These are phyloP conservation scores for Heloderma charlesbogerti DNA, from an alignment of 2,113 vertebrate genomes.

Conservation along the genomic window DNA sequence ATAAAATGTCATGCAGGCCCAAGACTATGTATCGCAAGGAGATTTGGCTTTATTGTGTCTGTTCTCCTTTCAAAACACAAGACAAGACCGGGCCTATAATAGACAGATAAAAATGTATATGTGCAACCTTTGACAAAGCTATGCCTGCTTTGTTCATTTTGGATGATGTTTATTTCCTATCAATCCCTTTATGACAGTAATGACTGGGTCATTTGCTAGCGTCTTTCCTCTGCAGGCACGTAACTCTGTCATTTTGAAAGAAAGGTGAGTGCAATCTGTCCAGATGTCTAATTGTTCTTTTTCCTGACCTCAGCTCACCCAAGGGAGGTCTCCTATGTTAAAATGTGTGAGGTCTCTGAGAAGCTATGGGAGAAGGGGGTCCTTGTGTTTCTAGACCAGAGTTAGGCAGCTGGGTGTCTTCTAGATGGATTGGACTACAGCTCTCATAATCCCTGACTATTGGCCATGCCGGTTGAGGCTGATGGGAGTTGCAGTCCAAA, in stretches of 20 bases:
- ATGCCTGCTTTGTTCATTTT: neutral
- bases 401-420: neutral
- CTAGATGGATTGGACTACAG: neutral
- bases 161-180: neutral
- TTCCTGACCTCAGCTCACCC: neutral
- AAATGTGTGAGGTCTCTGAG: neutral
- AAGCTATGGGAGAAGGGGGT: neutral
- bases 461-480: neutral
- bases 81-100: neutral
- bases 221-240: neutral
- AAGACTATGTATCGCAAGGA: constrained; percentile 52
- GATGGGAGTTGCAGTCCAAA: neutral
- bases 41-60: constrained; percentile 35
- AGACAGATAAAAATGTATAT: neutral
- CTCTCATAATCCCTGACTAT: neutral
- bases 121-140: neutral
- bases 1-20: constrained; percentile 57
- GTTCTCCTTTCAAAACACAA: constrained; percentile 40
- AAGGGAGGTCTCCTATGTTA: neutral
- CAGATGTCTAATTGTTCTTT: neutral
- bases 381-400: neutral
- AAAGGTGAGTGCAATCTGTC: neutral
- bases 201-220: neutral
- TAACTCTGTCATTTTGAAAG: neutral
- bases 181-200: neutral